Evolutionary conservation across 2,797 vertebrate species (phyloP).

Genomic region (Dryobates pubescens): DNA sequence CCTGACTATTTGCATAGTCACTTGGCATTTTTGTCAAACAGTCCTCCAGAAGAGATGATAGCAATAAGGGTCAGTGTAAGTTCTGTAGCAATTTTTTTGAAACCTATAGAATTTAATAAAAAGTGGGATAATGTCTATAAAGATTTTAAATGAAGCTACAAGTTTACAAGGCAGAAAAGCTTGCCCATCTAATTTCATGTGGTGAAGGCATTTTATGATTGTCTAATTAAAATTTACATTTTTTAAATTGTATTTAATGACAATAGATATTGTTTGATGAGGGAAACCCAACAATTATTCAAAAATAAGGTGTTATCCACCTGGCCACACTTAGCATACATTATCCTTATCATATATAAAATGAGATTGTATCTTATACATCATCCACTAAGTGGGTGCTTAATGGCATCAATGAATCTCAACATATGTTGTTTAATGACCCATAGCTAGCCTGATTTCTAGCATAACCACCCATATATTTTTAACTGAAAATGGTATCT

Average conservation of each 20-base stretch:
- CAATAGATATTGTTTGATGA: not conserved
- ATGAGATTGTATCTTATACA: conserved; percentile 19
- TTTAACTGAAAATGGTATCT: conserved; percentile 19
- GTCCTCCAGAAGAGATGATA: not conserved
- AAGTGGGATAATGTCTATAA: not conserved
- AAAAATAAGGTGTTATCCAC: conserved; percentile 2
- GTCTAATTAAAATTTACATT: not conserved
- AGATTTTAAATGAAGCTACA: not conserved
- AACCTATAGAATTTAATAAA: not conserved
- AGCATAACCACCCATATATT: not conserved
- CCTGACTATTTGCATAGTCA: not conserved
- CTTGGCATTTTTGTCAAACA: not conserved
- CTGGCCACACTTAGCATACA: conserved; percentile 19
- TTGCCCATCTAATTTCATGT: not conserved
- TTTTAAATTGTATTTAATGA: not conserved
- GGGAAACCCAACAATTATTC: not conserved
- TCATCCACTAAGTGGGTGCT: conserved; percentile 15
- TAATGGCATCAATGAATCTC: conserved; percentile 26
- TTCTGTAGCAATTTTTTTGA: not conserved
- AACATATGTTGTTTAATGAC: conserved; percentile 56
- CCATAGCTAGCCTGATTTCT: not conserved
- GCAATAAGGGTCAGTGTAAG: not conserved
- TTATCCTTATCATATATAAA: conserved; percentile 45
- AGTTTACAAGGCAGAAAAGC: not conserved
- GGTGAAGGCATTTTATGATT: not conserved